phyloP scores from a whole-genome alignment of 2,113 vertebrate species.

The Neotoma lepida region DNA sequence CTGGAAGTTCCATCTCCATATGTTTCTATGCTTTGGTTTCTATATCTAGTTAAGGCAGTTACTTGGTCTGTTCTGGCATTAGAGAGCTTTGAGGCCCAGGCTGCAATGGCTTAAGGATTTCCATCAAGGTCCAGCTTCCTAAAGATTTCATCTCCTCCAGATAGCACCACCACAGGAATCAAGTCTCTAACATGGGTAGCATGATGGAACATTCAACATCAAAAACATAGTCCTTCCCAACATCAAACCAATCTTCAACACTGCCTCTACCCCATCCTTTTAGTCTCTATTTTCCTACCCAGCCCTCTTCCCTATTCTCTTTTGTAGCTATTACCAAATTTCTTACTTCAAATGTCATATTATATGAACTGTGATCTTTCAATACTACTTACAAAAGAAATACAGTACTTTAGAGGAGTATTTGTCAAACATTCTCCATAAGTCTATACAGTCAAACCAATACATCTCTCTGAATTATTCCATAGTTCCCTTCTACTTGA shows the following conservation, averaged over 20 bases:
- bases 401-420: background rate
- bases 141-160: background rate
- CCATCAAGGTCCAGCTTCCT: no score
- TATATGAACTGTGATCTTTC: background rate
- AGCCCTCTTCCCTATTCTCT: background rate
- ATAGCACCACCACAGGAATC: fast-evolving
- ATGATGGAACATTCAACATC: no score
- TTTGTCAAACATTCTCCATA: background rate
- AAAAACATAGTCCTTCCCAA: background rate
- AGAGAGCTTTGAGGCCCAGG: background rate
- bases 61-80: fast-evolving
- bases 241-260: background rate
- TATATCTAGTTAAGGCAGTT: background rate
- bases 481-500: background rate
- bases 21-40: background rate
- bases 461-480: background rate
- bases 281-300: no score
- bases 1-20: background rate
- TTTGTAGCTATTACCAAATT: background rate
- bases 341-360: background rate
- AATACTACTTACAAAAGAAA: background rate
- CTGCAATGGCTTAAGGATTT: background rate
- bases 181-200: background rate
- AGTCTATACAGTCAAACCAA: background rate
- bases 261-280: background rate